Base-by-base conservation (phyloP, 2,113 vertebrate species). In the Micromys minutus region DNA sequence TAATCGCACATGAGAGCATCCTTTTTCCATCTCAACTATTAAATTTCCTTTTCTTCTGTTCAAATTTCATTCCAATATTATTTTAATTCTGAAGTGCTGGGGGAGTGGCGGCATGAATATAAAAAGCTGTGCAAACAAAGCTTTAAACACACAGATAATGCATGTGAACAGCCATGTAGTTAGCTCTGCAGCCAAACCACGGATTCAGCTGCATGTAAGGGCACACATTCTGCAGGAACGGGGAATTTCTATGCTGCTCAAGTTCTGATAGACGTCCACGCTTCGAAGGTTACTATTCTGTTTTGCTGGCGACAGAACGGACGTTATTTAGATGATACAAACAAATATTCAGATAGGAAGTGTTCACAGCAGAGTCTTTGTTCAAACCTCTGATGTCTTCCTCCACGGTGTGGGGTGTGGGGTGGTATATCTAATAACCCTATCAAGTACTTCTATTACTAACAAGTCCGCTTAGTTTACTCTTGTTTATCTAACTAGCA, bases 401-500 rank as follows among this genome's bases (percentile, higher is more conserved):
- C 55, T 97, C 93, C 5, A 16, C 31, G 31, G 65, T 16, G 65
- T 10, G 24, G 7, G 50, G 96, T 94, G 87, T 5, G 7, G 7
- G n/a, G 36, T 80, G 85, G 97, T 97, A 90, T 96, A 97, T 97
- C 98, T 97, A 97, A 96, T 76, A 97, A 65, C 42, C 88, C 86
- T 96, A 97, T 96, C 84, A 96, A 94, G 55, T 97, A 87, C 95
- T 98, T 98, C 95, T 97, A 97, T 81, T 74, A 98, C 95, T 97
- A 97, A 85, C 69, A 31, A 92, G 88, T 96, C 94, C 93, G 95
- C 95, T 98, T 97, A 97, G 96, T 97, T 97, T 97, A 97, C 93
- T 97, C 97, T 97, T 97, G 94, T 98, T 97, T 97, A 97, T 95
- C 97, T 97, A 97, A 91, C 93, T 91, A 97, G 87, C 83, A 97